phyloP scores from a whole-genome alignment of 2,888 invertebrate genomes.

The Acleris sparsana region DNA sequence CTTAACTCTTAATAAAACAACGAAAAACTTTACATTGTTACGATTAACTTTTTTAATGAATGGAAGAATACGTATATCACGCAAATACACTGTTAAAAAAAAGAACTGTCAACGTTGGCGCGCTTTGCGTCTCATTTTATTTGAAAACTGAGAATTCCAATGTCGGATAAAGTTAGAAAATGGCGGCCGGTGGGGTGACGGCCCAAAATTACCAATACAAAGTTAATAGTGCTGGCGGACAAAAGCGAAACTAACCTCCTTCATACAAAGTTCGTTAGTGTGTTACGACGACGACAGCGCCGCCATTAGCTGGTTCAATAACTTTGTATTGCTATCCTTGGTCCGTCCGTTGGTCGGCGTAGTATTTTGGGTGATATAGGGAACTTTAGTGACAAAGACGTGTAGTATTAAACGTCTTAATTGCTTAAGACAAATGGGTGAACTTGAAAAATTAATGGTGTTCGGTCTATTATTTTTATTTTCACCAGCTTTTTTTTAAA shows the following conservation, averaged over 20 bases:
- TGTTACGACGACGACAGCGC: conserved; percentile 4
- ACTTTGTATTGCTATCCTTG: conserved; percentile 24
- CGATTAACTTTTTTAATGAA: background rate
- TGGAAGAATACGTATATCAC: background rate
- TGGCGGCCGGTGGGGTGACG: conserved; percentile 53
- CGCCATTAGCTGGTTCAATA: background rate
- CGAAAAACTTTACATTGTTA: too few relatives aligned
- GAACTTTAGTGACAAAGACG: conserved; percentile 41
- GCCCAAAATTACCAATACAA: conserved; percentile 54
- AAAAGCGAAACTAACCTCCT: conserved; percentile 3
- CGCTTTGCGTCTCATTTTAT: conserved; percentile 39
- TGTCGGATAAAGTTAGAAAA: conserved; percentile 60
- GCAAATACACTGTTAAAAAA: conserved; percentile 14
- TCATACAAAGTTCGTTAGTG: background rate
- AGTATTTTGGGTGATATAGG: conserved; percentile 58
- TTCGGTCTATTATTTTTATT: background rate
- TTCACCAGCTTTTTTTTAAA: too few relatives aligned
- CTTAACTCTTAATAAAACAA: too few relatives aligned
- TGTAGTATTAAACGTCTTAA: conserved; percentile 40
- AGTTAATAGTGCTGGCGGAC: conserved; percentile 4
- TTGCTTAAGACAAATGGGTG: conserved; percentile 29
- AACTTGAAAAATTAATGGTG: conserved; percentile 22
- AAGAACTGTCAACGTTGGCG: conserved; percentile 33
- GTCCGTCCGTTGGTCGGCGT: conserved; percentile 56
- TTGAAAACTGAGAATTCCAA: conserved; percentile 47